Percentiles rank a stretch among this genome's conserved stretches.
Conservation (phyloP, 2,888 invertebrate genomes). For the Pasiphila rectangulata region DNA sequence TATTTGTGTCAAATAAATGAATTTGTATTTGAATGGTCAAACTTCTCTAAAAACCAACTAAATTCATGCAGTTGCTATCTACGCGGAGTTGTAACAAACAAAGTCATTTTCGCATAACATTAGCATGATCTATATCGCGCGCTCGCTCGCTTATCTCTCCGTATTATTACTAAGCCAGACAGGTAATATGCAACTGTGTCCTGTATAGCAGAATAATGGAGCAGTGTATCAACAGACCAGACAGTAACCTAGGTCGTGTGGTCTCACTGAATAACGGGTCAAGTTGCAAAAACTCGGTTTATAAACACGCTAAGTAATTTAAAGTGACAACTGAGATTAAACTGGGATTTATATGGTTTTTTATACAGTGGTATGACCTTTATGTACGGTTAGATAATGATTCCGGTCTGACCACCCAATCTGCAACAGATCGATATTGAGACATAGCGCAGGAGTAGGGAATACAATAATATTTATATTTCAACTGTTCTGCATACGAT, state of each 20-base stretch:
- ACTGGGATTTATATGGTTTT: too few relatives aligned
- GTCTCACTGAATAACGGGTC: conserved; percentile 13
- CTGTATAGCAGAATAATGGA: conserved; percentile 9
- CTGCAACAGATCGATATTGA: too few relatives aligned
- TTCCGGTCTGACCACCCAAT: neutral
- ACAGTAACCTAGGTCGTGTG: conserved; percentile 34
- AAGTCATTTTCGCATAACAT: too few relatives aligned
- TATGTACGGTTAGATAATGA: neutral
- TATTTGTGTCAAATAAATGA: too few relatives aligned
- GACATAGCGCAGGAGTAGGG: too few relatives aligned
- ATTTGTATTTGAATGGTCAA: too few relatives aligned
- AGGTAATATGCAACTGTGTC: conserved; percentile 37
- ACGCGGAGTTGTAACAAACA: too few relatives aligned
- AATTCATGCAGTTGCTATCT: too few relatives aligned
- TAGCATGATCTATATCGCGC: neutral
- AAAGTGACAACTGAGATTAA: conserved; percentile 20
- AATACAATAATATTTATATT: too few relatives aligned
- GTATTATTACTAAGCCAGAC: conserved; percentile 23
- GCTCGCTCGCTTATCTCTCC: conserved; percentile 36
- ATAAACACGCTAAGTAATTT: conserved; percentile 16
- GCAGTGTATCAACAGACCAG: conserved; percentile 21
- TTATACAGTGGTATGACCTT: too few relatives aligned
- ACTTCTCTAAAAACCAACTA: neutral
- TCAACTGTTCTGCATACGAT: too few relatives aligned
- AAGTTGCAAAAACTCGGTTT: conserved; percentile 19